Evolutionary conservation across 2,797 vertebrate species (phyloP).

Genomic region (Rhynchonycteris naso): DNA sequence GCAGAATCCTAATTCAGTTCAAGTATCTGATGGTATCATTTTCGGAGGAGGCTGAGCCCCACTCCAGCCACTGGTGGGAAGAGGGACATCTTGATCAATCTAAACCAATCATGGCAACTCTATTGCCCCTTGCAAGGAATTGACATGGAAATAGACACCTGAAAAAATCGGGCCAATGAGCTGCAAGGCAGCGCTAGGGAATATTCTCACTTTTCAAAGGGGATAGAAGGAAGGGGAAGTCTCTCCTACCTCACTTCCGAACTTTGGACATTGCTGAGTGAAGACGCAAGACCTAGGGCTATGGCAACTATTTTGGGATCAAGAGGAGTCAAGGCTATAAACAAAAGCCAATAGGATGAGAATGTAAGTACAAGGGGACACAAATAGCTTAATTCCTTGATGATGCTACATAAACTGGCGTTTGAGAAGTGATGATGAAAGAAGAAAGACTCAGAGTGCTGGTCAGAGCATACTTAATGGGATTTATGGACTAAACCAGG

Average conservation of each 20-base stretch:
- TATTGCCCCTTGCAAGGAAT: not conserved
- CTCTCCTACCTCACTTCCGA: not conserved
- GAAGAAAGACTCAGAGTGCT: not conserved
- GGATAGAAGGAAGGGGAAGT: not conserved
- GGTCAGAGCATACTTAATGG: not conserved
- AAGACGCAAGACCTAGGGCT: not conserved
- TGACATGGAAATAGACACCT: not conserved
- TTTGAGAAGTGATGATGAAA: not conserved
- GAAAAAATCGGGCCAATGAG: not conserved
- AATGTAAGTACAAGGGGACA: not conserved
- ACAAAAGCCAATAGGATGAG: not conserved
- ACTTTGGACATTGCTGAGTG: not conserved
- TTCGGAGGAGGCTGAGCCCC: not conserved
- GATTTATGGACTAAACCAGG: not conserved
- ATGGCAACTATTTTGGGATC: slow-evolving; percentile 2
- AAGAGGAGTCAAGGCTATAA: not conserved
- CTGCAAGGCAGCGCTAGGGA: not conserved
- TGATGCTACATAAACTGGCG: not conserved
- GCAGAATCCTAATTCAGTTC: not conserved
- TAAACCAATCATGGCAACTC: not conserved
- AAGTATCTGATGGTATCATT: not conserved
- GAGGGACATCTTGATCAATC: not conserved
- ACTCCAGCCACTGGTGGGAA: not conserved
- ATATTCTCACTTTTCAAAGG: not conserved
- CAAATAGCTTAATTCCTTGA: not conserved